Evolutionary conservation across 2,797 vertebrate species (phyloP).

Genomic region (Mergus octosetaceus): DNA sequence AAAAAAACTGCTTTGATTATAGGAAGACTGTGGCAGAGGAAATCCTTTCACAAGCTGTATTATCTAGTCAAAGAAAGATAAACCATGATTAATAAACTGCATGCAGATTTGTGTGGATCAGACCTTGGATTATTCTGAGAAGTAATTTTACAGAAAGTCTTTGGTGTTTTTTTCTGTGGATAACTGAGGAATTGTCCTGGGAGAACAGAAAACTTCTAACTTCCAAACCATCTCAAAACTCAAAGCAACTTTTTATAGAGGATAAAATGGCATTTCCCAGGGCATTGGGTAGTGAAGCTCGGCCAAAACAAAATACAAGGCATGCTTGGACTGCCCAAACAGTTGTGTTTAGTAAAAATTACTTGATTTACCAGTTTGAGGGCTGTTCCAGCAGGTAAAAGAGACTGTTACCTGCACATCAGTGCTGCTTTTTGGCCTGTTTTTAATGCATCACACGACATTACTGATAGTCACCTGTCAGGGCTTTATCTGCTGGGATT

Average conservation of each 20-base stretch:
- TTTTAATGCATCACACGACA: not conserved
- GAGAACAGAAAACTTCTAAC: not conserved
- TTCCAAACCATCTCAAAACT: not conserved
- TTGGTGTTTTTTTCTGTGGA: not conserved
- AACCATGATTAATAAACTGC: not conserved
- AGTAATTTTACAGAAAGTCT: not conserved
- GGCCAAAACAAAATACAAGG: not conserved
- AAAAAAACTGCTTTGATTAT: not conserved
- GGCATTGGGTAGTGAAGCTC: not conserved
- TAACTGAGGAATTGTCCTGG: not conserved
- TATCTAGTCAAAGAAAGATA: not conserved
- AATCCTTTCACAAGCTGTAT: not conserved
- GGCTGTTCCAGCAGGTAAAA: not conserved
- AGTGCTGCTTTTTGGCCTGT: not conserved
- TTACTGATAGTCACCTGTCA: not conserved
- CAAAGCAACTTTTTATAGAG: not conserved
- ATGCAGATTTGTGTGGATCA: not conserved
- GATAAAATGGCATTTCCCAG: not conserved
- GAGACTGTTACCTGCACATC: not conserved
- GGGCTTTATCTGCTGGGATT: not conserved
- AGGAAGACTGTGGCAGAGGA: not conserved
- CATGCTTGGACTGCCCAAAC: not conserved
- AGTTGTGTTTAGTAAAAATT: not conserved
- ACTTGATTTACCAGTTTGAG: not conserved
- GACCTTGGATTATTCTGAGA: not conserved